These are phyloP conservation scores for Mustela nigripes DNA, from an alignment of 2,113 vertebrate species.

Conservation along the genomic window DNA sequence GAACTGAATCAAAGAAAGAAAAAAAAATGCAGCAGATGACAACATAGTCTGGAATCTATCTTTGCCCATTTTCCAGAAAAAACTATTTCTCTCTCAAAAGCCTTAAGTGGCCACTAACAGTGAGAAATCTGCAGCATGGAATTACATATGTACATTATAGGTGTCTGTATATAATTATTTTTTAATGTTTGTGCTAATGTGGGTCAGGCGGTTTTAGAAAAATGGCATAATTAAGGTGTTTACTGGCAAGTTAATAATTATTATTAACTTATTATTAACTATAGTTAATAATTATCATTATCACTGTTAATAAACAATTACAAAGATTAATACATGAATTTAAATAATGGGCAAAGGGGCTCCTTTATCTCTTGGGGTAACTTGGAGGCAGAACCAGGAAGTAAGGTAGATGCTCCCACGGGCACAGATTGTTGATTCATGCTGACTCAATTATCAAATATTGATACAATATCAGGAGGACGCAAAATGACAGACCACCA, in stretches of 20 bases:
- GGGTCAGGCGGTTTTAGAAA: slow-evolving; percentile 38
- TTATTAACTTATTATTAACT: no score
- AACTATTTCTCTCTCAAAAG: slow-evolving; percentile 76
- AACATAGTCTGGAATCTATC: slow-evolving; percentile 80
- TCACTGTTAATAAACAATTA: neutral
- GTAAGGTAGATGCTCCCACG: neutral
- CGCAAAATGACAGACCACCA: neutral
- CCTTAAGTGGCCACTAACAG: slow-evolving; percentile 80
- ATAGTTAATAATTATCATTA: no score
- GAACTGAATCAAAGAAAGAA: slow-evolving; percentile 44
- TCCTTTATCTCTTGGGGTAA: neutral
- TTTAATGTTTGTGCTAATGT: neutral
- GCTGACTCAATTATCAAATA: no score
- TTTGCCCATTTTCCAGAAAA: slow-evolving; percentile 78
- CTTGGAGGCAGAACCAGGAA: neutral
- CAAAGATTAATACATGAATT: neutral
- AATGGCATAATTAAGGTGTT: neutral
- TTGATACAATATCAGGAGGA: neutral
- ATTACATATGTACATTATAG: neutral
- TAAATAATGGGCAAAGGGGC: neutral
- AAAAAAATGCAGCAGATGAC: slow-evolving; percentile 72
- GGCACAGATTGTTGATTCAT: neutral
- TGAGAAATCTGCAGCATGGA: slow-evolving; percentile 70
- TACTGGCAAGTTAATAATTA: neutral
- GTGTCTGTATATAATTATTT: neutral